Conservation (phyloP, 2,888 invertebrate genomes). For the Acanthococcus lagerstroemiae region DNA sequence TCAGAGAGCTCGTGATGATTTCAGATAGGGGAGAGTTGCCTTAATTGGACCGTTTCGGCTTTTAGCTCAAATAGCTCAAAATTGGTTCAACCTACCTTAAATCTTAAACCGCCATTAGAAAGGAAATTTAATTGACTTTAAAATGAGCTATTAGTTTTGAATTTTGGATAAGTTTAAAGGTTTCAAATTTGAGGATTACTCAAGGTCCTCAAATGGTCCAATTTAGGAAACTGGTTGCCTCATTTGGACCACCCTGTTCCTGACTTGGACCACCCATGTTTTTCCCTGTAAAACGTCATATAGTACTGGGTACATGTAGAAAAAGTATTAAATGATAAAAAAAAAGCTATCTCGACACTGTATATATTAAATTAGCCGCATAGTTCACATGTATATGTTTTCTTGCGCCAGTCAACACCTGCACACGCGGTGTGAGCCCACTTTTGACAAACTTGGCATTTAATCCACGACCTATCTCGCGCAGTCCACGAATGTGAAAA, state of each 20-base stretch:
- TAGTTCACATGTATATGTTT: background rate
- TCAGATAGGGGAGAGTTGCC: background rate
- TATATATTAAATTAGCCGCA: background rate
- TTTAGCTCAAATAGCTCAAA: too few relatives aligned
- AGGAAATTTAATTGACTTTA: too few relatives aligned
- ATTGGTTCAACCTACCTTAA: too few relatives aligned
- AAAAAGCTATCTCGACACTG: background rate
- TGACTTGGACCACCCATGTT: too few relatives aligned
- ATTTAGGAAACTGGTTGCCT: too few relatives aligned
- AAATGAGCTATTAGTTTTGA: too few relatives aligned
- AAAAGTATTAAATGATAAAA: background rate
- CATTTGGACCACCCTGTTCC: too few relatives aligned
- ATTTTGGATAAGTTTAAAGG: background rate
- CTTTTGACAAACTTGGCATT: too few relatives aligned
- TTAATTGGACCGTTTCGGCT: background rate
- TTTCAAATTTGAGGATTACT: background rate
- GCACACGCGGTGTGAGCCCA: background rate
- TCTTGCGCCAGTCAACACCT: too few relatives aligned
- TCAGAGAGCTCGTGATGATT: too few relatives aligned
- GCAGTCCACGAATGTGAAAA: constrained; percentile 7
- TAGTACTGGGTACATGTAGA: too few relatives aligned
- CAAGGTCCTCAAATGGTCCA: background rate
- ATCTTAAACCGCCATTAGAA: background rate
- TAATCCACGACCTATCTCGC: background rate
- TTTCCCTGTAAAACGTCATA: too few relatives aligned